Evolutionary conservation across 2,888 invertebrate genomes (phyloP).

Genomic region (Tridacna gigas): DNA sequence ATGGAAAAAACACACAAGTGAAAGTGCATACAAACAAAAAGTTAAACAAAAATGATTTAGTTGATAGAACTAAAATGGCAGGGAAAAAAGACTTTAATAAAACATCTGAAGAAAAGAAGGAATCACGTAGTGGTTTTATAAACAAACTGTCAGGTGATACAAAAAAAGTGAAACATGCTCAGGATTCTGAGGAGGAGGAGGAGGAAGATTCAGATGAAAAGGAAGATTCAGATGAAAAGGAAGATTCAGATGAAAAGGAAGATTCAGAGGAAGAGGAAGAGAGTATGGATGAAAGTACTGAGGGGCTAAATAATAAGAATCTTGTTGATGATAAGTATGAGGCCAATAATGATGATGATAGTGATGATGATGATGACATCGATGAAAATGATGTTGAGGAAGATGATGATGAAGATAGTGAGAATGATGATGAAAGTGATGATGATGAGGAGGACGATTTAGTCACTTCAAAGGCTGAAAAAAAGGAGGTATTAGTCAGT

Average conservation of each 20-base stretch:
- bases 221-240: background rate
- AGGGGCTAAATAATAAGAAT: background rate
- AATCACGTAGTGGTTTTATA: too few species aligned
- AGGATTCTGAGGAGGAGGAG: background rate
- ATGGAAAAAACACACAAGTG: background rate
- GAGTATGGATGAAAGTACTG: background rate
- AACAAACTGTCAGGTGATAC: too few species aligned
- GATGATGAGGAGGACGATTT: background rate
- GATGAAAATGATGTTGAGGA: background rate
- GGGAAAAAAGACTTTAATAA: background rate
- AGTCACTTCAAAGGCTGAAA: too few species aligned
- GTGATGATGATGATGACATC: background rate
- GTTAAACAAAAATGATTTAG: background rate
- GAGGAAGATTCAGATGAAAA: background rate
- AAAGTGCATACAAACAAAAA: background rate
- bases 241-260: background rate
- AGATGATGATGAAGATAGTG: conserved; percentile 1
- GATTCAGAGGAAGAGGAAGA: background rate
- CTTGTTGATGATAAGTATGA: background rate
- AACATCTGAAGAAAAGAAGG: background rate
- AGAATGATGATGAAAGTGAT: background rate
- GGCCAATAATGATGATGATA: background rate
- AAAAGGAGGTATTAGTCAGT: too few species aligned
- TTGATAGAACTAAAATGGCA: background rate
- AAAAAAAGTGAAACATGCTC: too few species aligned